Percentiles rank a stretch among this genome's conserved stretches.
Conservation (phyloP, 2,797 vertebrate genomes). For the Carapus acus region DNA sequence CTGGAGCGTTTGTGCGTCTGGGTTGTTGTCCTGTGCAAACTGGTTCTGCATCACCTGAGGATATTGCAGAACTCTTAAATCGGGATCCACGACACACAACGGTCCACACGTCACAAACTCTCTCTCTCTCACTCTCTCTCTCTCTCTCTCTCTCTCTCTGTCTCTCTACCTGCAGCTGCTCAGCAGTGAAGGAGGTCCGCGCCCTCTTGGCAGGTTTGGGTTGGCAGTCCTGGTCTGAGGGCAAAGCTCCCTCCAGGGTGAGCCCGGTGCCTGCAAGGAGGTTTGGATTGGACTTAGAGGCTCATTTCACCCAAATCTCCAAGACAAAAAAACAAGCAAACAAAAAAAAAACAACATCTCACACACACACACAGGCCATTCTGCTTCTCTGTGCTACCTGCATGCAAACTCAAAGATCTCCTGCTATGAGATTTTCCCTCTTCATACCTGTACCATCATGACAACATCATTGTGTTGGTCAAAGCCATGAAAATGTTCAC, state of each 20-base stretch:
- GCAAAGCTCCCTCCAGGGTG: conserved; percentile 93
- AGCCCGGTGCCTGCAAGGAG: conserved; percentile 84
- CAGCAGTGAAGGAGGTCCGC: conserved; percentile 92
- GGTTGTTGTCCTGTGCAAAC: conserved; percentile 98
- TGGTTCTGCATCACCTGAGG: conserved; percentile 94
- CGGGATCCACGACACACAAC: not conserved
- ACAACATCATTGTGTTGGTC: not conserved
- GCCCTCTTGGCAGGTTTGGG: conserved; percentile 96
- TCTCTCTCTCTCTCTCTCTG: not conserved
- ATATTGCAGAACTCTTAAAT: not conserved
- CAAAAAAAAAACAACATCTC: too few species aligned
- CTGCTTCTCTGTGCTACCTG: not conserved
- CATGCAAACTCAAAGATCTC: not conserved
- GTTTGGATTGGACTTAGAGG: not conserved
- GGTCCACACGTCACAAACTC: conserved; percentile 1
- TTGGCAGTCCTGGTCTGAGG: conserved; percentile 96
- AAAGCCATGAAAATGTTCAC: not conserved
- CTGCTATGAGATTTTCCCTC: not conserved
- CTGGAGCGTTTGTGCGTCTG: conserved; percentile 95
- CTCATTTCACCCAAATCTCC: not conserved
- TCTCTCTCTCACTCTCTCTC: not conserved
- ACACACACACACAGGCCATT: too few species aligned
- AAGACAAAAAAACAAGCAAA: too few species aligned
- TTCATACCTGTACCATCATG: not conserved
- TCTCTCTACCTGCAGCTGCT: conserved; percentile 86